Base-by-base conservation (phyloP, 1,140 invertebrate species). In the Trichoplusia ni region DNA sequence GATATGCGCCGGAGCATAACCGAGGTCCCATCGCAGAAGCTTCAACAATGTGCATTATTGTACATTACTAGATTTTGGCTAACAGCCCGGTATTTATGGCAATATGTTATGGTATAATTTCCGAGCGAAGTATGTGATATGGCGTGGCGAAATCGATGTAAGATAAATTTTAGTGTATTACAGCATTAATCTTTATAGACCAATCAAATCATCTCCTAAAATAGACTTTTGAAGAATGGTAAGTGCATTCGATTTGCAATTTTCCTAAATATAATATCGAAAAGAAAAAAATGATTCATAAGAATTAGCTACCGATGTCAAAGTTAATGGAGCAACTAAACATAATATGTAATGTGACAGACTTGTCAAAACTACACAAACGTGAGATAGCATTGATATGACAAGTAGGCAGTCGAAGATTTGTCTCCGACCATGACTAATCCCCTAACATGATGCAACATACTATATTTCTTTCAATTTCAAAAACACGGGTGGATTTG, bases 381-480 rank as follows among this genome's bases (percentile, higher is more conserved):
- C 27, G 18, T 29, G 7, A 31, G 4, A 49, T 49, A 1, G 6
- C n/a, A 7, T 6, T 9, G 23, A 29, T n/a, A 42, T 29, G 13
- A 49, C 46, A 49, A 11, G 18, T 29, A 4, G 11, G 13, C n/a
- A 29, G 25, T 11, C 25, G 29, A n/a, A n/a, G n/a, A 49, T 49
- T 49, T 49, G 46, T 16, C 14, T 49, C n/a, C n/a, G 25, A 16
- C 19, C 7, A 14, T 49, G 46, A 49, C 46, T 49, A 49, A 49
- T 29, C 11, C 35, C 19, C 13, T 44, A n/a, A 35, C 19, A 42
- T 58, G 54, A 58, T 58, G 54, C 54, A 58, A 58, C 25, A 31
- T 21, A 5, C 19, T 58, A 49, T 47, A 47, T 49, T 29, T 49
- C 46, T 49, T 49, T 31, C 25, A 29, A 31, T 58, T n/a, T 21